Conservation (phyloP, 2,888 invertebrate genomes). For the Eupithecia centaureata region DNA sequence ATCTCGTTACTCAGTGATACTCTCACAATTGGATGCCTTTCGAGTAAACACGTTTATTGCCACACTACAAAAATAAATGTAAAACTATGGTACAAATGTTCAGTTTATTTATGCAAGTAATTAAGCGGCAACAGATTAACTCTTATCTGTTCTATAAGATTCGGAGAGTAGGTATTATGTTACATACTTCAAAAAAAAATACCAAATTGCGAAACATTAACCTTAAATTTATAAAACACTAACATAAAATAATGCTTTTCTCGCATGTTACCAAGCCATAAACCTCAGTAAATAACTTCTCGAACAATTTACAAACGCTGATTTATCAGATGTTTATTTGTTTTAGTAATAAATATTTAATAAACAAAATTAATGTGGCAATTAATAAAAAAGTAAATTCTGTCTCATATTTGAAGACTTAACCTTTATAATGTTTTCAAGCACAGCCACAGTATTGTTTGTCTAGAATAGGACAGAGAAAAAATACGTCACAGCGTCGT, state of each 20-base stretch:
- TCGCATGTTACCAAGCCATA: slow-evolving; percentile 6
- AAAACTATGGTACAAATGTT: not conserved
- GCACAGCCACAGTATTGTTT: no score
- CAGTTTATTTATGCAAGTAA: not conserved
- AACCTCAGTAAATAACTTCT: slow-evolving; percentile 5
- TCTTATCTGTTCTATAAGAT: not conserved
- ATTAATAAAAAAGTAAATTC: not conserved
- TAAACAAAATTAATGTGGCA: not conserved
- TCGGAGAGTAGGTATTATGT: not conserved
- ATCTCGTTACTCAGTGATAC: slow-evolving; percentile 2
- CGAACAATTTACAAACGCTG: slow-evolving; percentile 2
- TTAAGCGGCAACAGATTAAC: no score
- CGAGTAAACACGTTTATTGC: not conserved
- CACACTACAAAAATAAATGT: not conserved
- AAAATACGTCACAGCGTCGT: no score
- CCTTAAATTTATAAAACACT: not conserved
- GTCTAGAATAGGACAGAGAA: no score
- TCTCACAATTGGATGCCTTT: not conserved
- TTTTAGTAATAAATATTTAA: slow-evolving; percentile 1
- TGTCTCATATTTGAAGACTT: not conserved
- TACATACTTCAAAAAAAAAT: not conserved
- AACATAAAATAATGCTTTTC: not conserved
- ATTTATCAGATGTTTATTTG: slow-evolving; percentile 5
- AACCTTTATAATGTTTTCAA: not conserved
- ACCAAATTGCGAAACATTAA: not conserved